Evolutionary conservation across 2,888 invertebrate species (phyloP).

Genomic region (Melipona bicolor): DNA sequence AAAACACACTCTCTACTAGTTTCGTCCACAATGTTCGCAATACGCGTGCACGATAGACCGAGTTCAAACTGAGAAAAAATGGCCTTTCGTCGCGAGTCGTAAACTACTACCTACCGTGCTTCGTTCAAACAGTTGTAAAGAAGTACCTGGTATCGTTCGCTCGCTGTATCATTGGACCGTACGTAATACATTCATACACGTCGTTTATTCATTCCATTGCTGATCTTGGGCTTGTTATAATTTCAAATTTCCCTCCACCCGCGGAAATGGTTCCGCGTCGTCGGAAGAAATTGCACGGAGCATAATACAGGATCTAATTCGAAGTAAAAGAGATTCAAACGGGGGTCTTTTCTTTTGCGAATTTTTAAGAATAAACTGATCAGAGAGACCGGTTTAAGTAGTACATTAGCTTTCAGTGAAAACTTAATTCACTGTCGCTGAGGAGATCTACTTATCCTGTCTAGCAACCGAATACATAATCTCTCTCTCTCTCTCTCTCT

Average conservation of each 20-base stretch:
- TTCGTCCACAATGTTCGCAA: neutral
- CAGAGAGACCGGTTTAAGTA: constrained; percentile 40
- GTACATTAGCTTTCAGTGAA: constrained; percentile 54
- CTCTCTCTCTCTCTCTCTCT: constrained; percentile 11
- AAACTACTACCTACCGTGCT: neutral
- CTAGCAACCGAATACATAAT: constrained; percentile 60
- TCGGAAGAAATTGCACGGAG: neutral
- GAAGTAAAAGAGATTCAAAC: neutral
- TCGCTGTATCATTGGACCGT: neutral
- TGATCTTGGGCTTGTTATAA: neutral
- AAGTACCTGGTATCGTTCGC: neutral
- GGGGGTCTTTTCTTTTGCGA: neutral
- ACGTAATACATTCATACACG: neutral
- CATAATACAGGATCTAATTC: constrained; percentile 4
- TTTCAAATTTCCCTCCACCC: neutral
- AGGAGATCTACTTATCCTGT: constrained; percentile 55
- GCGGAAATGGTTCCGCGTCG: neutral
- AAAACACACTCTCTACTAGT: neutral
- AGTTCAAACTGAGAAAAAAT: neutral
- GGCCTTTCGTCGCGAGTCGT: neutral
- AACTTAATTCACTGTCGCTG: constrained; percentile 55
- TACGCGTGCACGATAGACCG: neutral
- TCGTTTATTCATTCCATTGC: neutral
- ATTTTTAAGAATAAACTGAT: constrained; percentile 53
- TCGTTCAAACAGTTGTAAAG: neutral